Conservation (phyloP, 53 echinoderm and acorn worm species). For the Antedon mediterranea region DNA sequence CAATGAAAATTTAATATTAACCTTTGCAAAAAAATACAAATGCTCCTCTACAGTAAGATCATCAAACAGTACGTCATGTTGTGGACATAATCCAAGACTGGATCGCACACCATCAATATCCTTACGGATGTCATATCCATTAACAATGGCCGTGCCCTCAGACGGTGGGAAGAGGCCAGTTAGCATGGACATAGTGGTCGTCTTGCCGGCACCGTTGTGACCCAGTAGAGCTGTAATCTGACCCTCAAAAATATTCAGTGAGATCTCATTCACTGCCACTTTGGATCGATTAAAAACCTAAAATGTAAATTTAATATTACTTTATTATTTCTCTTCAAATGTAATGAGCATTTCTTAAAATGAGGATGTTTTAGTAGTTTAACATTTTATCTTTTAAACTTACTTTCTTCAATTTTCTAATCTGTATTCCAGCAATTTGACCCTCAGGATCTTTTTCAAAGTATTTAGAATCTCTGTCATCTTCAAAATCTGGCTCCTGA, state of each 20-base stretch:
- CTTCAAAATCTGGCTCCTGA: neutral
- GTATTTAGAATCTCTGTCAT: neutral
- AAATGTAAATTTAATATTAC: neutral
- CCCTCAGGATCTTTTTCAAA: constrained; percentile 28
- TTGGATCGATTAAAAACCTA: constrained; percentile 40
- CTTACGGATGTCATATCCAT: constrained; percentile 39
- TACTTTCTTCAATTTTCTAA: constrained; percentile 48
- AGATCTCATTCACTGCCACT: constrained; percentile 43
- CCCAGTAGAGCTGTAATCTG: constrained; percentile 74
- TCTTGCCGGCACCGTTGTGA: constrained; percentile 82
- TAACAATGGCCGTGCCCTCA: constrained; percentile 41
- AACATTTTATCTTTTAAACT: neutral
- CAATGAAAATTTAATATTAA: constrained; percentile 1
- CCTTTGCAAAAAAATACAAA: constrained; percentile 79
- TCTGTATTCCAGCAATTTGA: constrained; percentile 13
- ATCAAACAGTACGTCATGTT: constrained; percentile 66
- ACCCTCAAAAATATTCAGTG: constrained; percentile 60
- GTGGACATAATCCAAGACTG: constrained; percentile 69
- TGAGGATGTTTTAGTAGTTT: no score
- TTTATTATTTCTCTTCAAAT: no score
- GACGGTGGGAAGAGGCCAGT: constrained; percentile 69
- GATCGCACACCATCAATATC: constrained; percentile 59
- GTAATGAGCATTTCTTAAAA: no score
- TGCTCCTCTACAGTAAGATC: constrained; percentile 72
- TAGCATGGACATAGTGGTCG: constrained; percentile 72